These are phyloP conservation scores for Sylvia atricapilla DNA, from an alignment of 2,113 vertebrate genomes.

Conservation along the genomic window DNA sequence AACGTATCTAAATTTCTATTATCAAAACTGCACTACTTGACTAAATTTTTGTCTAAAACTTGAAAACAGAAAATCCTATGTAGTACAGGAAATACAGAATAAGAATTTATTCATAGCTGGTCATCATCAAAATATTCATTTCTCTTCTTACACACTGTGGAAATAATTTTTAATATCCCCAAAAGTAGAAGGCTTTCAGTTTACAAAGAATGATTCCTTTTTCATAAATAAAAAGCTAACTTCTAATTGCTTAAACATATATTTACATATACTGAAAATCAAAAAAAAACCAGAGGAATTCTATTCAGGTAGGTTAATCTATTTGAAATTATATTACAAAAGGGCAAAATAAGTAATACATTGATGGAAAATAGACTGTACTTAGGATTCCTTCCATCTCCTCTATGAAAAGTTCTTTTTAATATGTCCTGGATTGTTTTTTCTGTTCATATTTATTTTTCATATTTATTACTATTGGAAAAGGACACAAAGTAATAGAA, in stretches of 20 bases:
- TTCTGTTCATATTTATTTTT: background rate
- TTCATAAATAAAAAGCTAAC: background rate
- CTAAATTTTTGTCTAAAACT: background rate
- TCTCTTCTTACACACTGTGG: background rate
- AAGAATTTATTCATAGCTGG: background rate
- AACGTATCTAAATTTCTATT: background rate
- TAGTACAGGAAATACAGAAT: background rate
- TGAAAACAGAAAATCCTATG: background rate
- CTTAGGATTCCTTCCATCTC: background rate
- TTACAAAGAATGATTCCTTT: background rate
- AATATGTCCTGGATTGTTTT: background rate
- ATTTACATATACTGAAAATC: background rate
- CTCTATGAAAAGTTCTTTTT: background rate
- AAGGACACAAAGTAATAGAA: background rate
- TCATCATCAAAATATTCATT: background rate
- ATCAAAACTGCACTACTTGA: background rate
- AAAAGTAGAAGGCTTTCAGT: background rate
- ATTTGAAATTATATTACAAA: background rate
- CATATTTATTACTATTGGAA: background rate
- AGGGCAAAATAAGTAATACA: background rate
- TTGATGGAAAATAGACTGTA: background rate
- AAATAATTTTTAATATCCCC: background rate
- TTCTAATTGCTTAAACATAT: background rate
- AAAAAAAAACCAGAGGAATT: background rate
- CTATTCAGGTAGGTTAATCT: background rate